phyloP scores from a whole-genome alignment of 2,888 invertebrate species.

The Cryptophagus acutangulus region DNA sequence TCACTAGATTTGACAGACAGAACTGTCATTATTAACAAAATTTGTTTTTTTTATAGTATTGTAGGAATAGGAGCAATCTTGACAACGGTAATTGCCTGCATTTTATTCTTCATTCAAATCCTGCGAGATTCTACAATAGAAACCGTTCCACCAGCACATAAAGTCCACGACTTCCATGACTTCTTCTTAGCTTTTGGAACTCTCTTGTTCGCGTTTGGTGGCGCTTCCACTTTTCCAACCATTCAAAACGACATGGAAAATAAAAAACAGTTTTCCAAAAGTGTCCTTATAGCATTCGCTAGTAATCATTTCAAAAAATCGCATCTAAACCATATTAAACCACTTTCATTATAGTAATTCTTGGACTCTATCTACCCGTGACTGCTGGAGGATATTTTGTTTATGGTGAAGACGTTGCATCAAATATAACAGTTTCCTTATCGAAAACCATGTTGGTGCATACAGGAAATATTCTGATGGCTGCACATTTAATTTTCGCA shows the following conservation, averaged over 20 bases:
- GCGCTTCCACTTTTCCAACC: constrained; percentile 71
- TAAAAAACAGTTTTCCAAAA: constrained; percentile 59
- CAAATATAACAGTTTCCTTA: constrained; percentile 59
- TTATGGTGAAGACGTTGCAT: constrained; percentile 56
- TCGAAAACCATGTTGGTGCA: constrained; percentile 53
- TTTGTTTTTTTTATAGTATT: constrained; percentile 48
- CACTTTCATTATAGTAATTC: constrained; percentile 49
- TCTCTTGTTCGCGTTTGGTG: constrained; percentile 67
- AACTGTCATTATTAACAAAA: neutral
- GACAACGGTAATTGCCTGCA: constrained; percentile 58
- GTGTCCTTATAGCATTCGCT: constrained; percentile 57
- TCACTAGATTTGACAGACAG: neutral
- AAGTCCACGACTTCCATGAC: constrained; percentile 55
- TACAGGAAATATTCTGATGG: constrained; percentile 59
- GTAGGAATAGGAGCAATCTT: constrained; percentile 61
- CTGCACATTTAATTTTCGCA: constrained; percentile 60
- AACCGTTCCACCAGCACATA: constrained; percentile 48
- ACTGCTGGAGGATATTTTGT: constrained; percentile 59
- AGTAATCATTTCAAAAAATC: constrained; percentile 44
- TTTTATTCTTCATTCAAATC: constrained; percentile 60
- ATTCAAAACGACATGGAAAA: constrained; percentile 74
- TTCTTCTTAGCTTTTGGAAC: constrained; percentile 68
- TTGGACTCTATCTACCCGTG: constrained; percentile 57
- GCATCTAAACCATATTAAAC: too few relatives aligned
- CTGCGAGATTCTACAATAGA: constrained; percentile 50